Conservation (phyloP, 2,113 vertebrate genomes). For the Apteryx owenii region DNA sequence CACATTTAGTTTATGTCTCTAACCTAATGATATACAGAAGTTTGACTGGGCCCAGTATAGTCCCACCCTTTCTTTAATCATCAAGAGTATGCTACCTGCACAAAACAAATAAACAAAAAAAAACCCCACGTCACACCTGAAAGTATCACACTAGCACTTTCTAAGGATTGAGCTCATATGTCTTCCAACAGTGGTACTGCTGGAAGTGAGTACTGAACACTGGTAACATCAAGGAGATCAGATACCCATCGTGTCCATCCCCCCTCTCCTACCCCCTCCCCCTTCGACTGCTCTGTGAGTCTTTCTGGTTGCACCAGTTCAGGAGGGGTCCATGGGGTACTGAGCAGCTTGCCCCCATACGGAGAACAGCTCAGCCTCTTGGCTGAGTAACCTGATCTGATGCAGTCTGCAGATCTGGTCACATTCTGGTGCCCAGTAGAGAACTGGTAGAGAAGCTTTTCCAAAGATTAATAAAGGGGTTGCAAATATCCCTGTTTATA, state of each 20-base stretch:
- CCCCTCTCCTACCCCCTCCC: not conserved
- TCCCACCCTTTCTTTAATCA: not conserved
- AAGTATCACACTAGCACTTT: not conserved
- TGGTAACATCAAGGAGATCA: not conserved
- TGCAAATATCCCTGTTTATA: too few relatives aligned
- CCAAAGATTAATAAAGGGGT: not conserved
- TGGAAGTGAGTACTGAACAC: not conserved
- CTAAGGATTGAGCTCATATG: accelerated
- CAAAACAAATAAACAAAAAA: not conserved
- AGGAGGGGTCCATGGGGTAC: not conserved
- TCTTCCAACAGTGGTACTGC: accelerated
- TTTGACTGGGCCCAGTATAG: not conserved
- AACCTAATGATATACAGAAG: accelerated
- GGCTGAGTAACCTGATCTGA: not conserved
- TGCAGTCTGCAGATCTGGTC: not conserved
- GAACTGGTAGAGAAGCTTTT: not conserved
- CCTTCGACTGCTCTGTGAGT: accelerated
- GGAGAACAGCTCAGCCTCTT: not conserved
- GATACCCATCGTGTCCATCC: not conserved
- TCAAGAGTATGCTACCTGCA: not conserved
- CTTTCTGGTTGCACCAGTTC: not conserved
- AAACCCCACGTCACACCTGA: not conserved
- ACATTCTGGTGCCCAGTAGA: not conserved
- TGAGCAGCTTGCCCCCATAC: accelerated
- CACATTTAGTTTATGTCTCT: accelerated